Base-by-base conservation (phyloP, 2,113 vertebrate species). In the Platysternon megacephalum region DNA sequence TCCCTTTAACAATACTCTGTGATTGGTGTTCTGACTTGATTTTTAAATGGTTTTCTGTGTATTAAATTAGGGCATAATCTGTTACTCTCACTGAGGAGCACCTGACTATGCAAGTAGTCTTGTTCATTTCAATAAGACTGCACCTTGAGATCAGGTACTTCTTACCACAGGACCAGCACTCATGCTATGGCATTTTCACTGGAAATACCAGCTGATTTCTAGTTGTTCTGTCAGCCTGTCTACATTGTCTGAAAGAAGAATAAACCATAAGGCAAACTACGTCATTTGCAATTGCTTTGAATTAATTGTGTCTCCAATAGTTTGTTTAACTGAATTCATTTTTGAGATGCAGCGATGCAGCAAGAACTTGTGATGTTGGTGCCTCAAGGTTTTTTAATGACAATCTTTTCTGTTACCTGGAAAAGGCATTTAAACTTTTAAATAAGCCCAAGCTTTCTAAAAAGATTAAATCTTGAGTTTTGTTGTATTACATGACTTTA, bases 311-410 rank as follows among this genome's bases (percentile, higher is more conserved):
- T 87, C 44, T 17, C 68, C 17, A 58, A 21, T 26, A 52, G 35
- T 65, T 84, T 74, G 16, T 32, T 22, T 72, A 8, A 65, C 88
- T 61, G 56, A 85, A 49, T 85, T 78, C 2, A 7, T 29, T 87
- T 85, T 83, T 32, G 35, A 82, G 87, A 81, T 48, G 76, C 4
- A 2, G 0, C 48, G 87, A 81, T 48, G 76, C 4, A 2, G 0
- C 48, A 85, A 80, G 13, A 88, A 49, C 44, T 88, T 39, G 8
- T 4, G 48, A 39, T 78, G 32, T 24, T 72, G n/a, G 10, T 19
- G 8, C 4, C 22, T 72, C n/a, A 39, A 80, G 49, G 3, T 32
- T 83, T 58, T n/a, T 82, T 39, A 68, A n/a, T 72, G n/a, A 39
- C 35, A 39, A 5, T 68, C 61, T 39, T 68, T 82, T 49, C 53